Base-by-base conservation (phyloP, 2,888 invertebrate genomes). In the Eugnorisma glareosa region DNA sequence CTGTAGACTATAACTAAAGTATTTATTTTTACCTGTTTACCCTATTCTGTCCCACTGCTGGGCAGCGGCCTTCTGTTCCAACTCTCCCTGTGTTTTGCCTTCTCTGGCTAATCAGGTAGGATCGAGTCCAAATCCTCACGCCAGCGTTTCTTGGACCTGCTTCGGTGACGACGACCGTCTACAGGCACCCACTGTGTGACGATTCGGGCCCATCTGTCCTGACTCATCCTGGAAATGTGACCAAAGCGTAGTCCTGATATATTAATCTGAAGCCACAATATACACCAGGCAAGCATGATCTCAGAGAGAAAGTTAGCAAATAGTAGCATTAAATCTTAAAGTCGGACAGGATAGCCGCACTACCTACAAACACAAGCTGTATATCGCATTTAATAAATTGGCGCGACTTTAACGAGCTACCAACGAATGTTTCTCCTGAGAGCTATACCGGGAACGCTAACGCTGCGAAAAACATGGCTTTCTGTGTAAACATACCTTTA, bases 321-420 rank as follows among this genome's bases (percentile, higher is more conserved):
- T 84, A 69, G 85, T 75, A 67, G 77, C 72, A 74, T 87, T 87
- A 82, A 88, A 89, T 88, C 87, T 85, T 77, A 67, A 80, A 81
- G 81, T 79, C 82, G 51, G 85, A 78, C 73, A 82, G 82, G 77
- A 82, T 76, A 79, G 80, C 82, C 75, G 74, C 83, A 84, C 81
- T 77, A 81, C 70, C 74, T 83, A 75, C 87, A 68, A 70, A 83
- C 81, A 82, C 81, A 43, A 77, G 87, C 87, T 86, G 89, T 91
- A 92, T 89, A 91, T 93, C 88, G 89, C 85, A 85, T 91, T 88
- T 91, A 92, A 93, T 92, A 93, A 93, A 93, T 91, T 89, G 92
- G 86, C 81, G 86, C 83, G 84, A 86, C 86, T 90, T 89, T 92
- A 92, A 92, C 92, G 88, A 91, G 88, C 89, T 75, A 71, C 82